phyloP scores from a whole-genome alignment of 2,888 invertebrate genomes.

The Actias luna region DNA sequence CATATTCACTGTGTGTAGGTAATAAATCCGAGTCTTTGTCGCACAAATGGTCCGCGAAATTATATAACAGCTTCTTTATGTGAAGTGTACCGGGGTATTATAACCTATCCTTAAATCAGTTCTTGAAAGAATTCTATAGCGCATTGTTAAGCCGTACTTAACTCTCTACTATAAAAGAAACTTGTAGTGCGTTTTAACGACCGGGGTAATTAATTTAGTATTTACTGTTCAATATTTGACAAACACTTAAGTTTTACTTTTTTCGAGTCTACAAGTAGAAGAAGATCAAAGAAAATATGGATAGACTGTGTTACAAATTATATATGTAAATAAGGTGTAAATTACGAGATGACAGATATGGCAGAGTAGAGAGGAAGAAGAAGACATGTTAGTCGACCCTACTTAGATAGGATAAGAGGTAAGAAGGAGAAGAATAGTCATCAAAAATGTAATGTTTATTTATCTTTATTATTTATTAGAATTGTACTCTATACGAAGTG shows the following conservation, averaged over 20 bases:
- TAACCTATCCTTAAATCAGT: constrained; percentile 20
- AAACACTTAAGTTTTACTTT: neutral
- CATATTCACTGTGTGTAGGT: constrained; percentile 35
- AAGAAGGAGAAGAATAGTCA: too few species aligned
- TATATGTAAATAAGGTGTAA: too few species aligned
- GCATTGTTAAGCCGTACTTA: neutral
- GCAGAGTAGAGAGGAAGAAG: too few species aligned
- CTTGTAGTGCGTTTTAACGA: neutral
- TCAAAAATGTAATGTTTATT: too few species aligned
- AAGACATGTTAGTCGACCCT: too few species aligned
- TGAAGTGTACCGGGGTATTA: constrained; percentile 23
- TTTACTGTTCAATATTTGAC: neutral
- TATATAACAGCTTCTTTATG: constrained; percentile 46
- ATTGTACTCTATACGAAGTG: too few species aligned
- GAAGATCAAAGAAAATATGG: too few species aligned
- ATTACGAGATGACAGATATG: too few species aligned
- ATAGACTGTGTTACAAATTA: too few species aligned
- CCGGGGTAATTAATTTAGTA: neutral
- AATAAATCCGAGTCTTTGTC: constrained; percentile 47
- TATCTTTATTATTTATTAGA: too few species aligned
- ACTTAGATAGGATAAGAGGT: too few species aligned
- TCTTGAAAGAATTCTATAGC: constrained; percentile 1
- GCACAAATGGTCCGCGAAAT: constrained; percentile 65
- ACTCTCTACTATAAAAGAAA: neutral
- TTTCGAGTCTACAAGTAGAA: too few species aligned